Evolutionary conservation across 2,113 vertebrate genomes (phyloP).

Genomic region (Fukomys damarensis): DNA sequence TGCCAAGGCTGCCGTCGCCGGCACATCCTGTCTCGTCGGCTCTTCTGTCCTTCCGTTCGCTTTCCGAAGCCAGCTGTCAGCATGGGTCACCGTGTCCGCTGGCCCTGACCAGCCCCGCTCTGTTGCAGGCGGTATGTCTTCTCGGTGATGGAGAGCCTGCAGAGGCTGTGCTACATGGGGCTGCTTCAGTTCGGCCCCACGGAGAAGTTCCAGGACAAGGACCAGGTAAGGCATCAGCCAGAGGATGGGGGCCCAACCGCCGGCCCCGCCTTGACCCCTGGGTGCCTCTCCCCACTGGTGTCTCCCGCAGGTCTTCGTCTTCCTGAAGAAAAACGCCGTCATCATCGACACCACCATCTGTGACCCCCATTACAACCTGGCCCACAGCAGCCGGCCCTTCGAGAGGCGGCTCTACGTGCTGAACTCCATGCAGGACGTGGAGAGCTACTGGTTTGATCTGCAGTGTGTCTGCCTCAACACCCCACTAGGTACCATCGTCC

Average conservation of each 20-base stretch:
- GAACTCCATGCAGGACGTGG: slow-evolving; percentile 90
- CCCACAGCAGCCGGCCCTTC: slow-evolving; percentile 90
- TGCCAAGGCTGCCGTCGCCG: background rate
- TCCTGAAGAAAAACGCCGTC: slow-evolving; percentile 90
- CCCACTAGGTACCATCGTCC: slow-evolving; percentile 89
- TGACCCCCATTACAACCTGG: slow-evolving; percentile 97
- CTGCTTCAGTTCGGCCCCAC: slow-evolving; percentile 94
- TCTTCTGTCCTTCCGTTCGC: too few species aligned
- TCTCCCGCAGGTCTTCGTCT: slow-evolving; percentile 91
- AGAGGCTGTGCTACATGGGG: slow-evolving; percentile 95
- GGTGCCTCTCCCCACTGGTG: fast-evolving
- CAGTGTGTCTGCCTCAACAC: slow-evolving; percentile 98
- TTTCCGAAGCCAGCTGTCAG: background rate
- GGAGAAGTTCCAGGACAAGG: slow-evolving; percentile 97
- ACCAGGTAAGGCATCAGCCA: slow-evolving; percentile 89
- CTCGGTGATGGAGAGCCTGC: slow-evolving; percentile 93
- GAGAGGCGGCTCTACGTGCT: slow-evolving; percentile 91
- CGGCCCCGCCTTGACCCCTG: fast-evolving
- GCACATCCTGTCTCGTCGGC: background rate
- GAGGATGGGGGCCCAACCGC: fast-evolving
- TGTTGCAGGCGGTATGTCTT: slow-evolving; percentile 93
- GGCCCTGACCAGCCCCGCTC: background rate
- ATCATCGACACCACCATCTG: slow-evolving; percentile 94
- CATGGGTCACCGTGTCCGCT: fast-evolving
- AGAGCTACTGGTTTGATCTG: slow-evolving; percentile 97